Evolutionary conservation across 2,888 invertebrate species (phyloP), one percentile per base, ranked within the genome.

Genomic region (Lomographa bimaculata): DNA sequence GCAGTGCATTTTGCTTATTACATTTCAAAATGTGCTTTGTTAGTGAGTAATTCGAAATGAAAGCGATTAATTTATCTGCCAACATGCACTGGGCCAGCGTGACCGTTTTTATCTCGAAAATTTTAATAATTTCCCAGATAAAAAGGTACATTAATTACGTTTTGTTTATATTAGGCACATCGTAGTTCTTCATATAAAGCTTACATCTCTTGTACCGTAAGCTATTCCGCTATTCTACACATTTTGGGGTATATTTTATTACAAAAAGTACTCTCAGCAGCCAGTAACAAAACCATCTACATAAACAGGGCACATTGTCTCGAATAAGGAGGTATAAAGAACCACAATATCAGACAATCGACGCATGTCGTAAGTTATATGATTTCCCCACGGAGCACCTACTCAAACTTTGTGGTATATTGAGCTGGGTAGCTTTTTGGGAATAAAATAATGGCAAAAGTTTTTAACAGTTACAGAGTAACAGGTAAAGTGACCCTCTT

Each of bases 1-100:
- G 60, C 34, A 7, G 28, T 28, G 50, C 50, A 50, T 46, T 55
- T 43, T 38, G 25, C n/a, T n/a, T n/a, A n/a, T n/a, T n/a, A n/a
- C n/a, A n/a, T n/a, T n/a, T n/a, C n/a, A n/a, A n/a, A n/a, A n/a
- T n/a, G n/a, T n/a, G n/a, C n/a, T n/a, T n/a, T n/a, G n/a, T n/a
- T n/a, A n/a, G n/a, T n/a, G n/a, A n/a, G n/a, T n/a, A n/a, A n/a
- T n/a, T n/a, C n/a, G n/a, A n/a, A n/a, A n/a, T n/a, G n/a, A n/a
- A n/a, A n/a, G n/a, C n/a, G n/a, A n/a, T n/a, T n/a, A n/a, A n/a
- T n/a, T n/a, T n/a, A n/a, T n/a, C n/a, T n/a, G n/a, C n/a, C n/a
- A n/a, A n/a, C n/a, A n/a, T n/a, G n/a, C n/a, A n/a, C n/a, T n/a
- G n/a, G n/a, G n/a, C n/a, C n/a, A n/a, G n/a, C n/a, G n/a, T n/a